Conservation (phyloP, 2,797 vertebrate genomes). For the Brotula barbata region DNA sequence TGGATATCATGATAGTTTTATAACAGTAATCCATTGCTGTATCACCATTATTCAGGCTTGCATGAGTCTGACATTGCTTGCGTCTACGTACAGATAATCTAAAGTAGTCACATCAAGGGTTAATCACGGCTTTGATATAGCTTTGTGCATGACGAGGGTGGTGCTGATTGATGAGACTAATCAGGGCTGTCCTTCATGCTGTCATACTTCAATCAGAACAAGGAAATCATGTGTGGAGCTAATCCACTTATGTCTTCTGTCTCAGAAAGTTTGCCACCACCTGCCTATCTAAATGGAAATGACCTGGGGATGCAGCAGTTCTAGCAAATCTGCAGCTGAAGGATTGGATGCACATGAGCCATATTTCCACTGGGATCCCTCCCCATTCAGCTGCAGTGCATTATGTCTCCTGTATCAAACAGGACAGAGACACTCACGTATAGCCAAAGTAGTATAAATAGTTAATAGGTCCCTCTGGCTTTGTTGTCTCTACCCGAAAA, state of each 20-base stretch:
- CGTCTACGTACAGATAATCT: conserved; percentile 16
- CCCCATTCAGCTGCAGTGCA: conserved; percentile 18
- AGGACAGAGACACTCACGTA: conserved; percentile 9
- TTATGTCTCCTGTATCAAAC: conserved; percentile 8
- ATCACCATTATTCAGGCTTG: conserved; percentile 5
- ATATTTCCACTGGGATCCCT: conserved; percentile 53
- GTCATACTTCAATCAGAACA: conserved; percentile 19
- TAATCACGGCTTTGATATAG: conserved; percentile 30
- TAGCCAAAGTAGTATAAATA: conserved; percentile 51
- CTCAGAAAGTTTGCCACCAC: conserved; percentile 44
- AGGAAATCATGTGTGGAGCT: conserved; percentile 40
- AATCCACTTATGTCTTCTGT: conserved; percentile 46
- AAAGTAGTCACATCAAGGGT: not conserved
- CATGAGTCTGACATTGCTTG: not conserved
- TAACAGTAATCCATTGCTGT: not conserved
- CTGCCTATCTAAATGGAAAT: conserved; percentile 71
- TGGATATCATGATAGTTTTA: not conserved
- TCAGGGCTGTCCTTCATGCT: conserved; percentile 44
- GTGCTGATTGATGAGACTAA: conserved; percentile 40
- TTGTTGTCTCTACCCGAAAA: conserved; percentile 51
- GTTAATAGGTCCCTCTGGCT: conserved; percentile 49
- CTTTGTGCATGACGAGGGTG: conserved; percentile 8
- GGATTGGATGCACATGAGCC: conserved; percentile 56
- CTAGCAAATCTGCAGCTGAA: conserved; percentile 57
- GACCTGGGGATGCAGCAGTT: conserved; percentile 39